phyloP scores from a whole-genome alignment of 2,113 vertebrate genomes.

The Lates calcarifer region DNA sequence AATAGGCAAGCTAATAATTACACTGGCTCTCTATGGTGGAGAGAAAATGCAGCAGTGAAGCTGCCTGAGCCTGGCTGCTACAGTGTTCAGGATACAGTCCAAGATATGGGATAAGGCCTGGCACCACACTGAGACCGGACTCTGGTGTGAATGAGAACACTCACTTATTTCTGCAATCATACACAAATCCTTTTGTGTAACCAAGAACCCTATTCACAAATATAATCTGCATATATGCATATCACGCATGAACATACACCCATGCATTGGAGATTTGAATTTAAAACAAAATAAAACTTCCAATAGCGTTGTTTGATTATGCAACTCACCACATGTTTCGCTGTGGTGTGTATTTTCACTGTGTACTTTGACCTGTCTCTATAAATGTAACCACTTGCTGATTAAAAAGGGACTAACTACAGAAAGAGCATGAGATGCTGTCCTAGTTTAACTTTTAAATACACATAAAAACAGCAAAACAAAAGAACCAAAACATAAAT shows the following conservation, averaged over 20 bases:
- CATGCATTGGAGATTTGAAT: neutral
- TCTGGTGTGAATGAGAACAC: conserved; percentile 15
- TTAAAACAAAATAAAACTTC: neutral
- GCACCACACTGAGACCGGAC: neutral
- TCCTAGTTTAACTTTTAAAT: neutral
- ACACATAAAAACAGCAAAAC: neutral
- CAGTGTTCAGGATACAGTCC: conserved; percentile 9
- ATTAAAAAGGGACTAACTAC: neutral
- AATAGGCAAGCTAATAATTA: conserved; percentile 7
- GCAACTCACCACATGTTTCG: too few species aligned
- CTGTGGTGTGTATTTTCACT: too few species aligned
- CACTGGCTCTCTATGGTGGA: conserved; percentile 6
- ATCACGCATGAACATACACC: neutral
- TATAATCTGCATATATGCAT: neutral
- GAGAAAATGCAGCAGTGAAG: neutral
- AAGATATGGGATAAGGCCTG: conserved; percentile 8
- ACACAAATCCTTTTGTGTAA: neutral
- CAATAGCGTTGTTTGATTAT: neutral
- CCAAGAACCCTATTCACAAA: neutral
- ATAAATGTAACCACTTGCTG: neutral
- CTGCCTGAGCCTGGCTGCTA: neutral
- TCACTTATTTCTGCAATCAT: neutral
- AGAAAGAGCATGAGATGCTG: neutral
- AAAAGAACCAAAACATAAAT: neutral
- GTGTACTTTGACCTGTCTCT: neutral